Conservation (phyloP, 2,888 invertebrate genomes). For the Drosophila kokeensis region DNA sequence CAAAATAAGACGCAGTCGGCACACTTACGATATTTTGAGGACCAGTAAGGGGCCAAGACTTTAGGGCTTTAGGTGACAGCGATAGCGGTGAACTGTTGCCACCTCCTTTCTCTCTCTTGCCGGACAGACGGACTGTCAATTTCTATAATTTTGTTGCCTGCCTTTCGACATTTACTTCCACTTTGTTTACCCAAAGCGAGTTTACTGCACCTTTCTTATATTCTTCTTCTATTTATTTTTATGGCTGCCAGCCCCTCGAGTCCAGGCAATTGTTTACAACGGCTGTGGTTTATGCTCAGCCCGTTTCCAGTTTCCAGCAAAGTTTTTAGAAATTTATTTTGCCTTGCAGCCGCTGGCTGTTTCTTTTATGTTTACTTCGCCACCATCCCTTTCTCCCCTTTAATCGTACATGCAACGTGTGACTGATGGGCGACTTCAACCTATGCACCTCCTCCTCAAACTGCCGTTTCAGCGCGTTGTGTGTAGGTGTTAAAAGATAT, state of each 20-base stretch:
- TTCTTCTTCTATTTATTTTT: constrained; percentile 18
- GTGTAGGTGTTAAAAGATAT: constrained; percentile 20
- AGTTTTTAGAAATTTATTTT: constrained; percentile 63
- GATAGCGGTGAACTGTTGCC: constrained; percentile 35
- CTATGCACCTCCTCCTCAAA: constrained; percentile 8
- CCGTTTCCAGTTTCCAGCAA: constrained; percentile 45
- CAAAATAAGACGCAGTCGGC: constrained; percentile 62
- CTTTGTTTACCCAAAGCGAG: constrained; percentile 60
- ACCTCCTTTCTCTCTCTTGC: neutral
- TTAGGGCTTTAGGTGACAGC: constrained; percentile 24
- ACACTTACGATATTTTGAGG: constrained; percentile 53
- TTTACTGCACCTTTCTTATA: constrained; percentile 23
- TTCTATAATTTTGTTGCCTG: constrained; percentile 50
- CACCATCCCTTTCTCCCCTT: constrained; percentile 1
- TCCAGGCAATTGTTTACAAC: constrained; percentile 66
- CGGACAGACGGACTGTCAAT: constrained; percentile 56
- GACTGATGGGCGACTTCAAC: constrained; percentile 14
- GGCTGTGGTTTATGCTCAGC: constrained; percentile 61
- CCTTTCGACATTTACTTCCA: constrained; percentile 57
- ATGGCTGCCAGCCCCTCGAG: constrained; percentile 28
- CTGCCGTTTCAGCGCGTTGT: neutral
- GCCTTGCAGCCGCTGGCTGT: constrained; percentile 41
- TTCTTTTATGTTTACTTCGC: constrained; percentile 51
- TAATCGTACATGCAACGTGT: constrained; percentile 15
- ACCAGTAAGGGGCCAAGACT: constrained; percentile 14